Evolutionary conservation across 2,888 invertebrate species (phyloP).

Genomic region (Parasteatoda lunata): DNA sequence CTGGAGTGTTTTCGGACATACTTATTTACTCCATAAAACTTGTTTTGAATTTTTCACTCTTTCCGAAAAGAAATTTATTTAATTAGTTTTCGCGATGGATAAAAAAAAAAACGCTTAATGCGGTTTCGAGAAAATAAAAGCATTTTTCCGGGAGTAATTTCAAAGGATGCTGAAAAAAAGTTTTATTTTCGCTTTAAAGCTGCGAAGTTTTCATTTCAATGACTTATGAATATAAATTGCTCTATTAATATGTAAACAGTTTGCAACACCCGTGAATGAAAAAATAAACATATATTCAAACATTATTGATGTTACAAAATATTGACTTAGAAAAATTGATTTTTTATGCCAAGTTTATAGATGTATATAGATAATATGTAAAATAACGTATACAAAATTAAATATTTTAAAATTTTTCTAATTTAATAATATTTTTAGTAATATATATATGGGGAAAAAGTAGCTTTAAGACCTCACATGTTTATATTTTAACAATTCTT

Average conservation of each 20-base stretch:
- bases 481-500: too few relatives aligned
- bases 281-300: too few relatives aligned
- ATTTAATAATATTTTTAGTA: too few relatives aligned
- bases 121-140: slow-evolving; percentile 16
- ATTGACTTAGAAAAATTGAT: too few relatives aligned
- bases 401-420: too few relatives aligned
- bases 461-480: too few relatives aligned
- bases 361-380: too few relatives aligned
- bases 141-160: not conserved
- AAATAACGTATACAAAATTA: too few relatives aligned
- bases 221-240: not conserved
- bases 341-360: too few relatives aligned
- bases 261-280: too few relatives aligned
- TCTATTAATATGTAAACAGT: not conserved
- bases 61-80: slow-evolving; percentile 25
- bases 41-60: slow-evolving; percentile 40
- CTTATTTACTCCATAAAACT: slow-evolving; percentile 30
- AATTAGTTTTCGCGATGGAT: slow-evolving; percentile 21
- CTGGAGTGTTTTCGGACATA: slow-evolving; percentile 45
- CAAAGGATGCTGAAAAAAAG: not conserved
- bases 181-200: not conserved
- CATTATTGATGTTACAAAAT: too few relatives aligned
- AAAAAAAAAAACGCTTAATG: slow-evolving; percentile 4
- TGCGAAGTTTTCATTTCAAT: not conserved
- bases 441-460: too few relatives aligned